Percentiles rank a stretch among this genome's conserved stretches.
phyloP scores from a whole-genome alignment of 2,888 invertebrate genomes.

The Melipona bicolor region DNA sequence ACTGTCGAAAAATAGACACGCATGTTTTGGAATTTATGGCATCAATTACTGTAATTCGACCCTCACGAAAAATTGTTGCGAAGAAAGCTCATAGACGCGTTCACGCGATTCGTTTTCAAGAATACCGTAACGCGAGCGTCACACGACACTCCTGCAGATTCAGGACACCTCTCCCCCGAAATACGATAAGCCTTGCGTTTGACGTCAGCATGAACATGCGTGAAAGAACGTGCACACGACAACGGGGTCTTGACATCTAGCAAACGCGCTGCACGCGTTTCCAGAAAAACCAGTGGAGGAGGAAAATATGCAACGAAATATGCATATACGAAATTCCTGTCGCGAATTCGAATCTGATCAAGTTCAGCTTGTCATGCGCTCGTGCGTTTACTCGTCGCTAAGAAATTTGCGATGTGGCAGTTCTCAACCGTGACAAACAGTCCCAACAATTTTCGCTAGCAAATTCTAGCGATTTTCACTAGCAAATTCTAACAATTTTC shows the following conservation, averaged over 20 bases:
- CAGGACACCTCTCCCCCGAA: conserved; percentile 47
- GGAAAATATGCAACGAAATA: conserved; percentile 40
- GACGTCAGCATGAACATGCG: conserved; percentile 51
- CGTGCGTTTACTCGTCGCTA: background rate
- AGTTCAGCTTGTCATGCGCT: background rate
- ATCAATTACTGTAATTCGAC: background rate
- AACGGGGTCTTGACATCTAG: background rate
- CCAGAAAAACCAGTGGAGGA: background rate
- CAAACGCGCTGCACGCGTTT: conserved; percentile 6
- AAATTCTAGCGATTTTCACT: too few species aligned
- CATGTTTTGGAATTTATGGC: too few species aligned
- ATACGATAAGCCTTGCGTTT: conserved; percentile 48
- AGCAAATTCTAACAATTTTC: too few species aligned
- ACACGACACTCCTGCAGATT: conserved; percentile 43
- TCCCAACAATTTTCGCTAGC: too few species aligned
- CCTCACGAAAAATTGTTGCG: background rate
- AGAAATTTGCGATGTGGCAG: conserved; percentile 2
- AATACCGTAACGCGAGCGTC: conserved; percentile 25
- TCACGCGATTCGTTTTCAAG: conserved; percentile 29
- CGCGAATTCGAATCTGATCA: conserved; percentile 18
- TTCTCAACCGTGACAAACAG: conserved; percentile 3
- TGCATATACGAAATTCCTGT: conserved; percentile 33
- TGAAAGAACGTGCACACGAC: conserved; percentile 57
- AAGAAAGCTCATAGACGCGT: conserved; percentile 22
- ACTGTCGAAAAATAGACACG: too few species aligned